phyloP scores from a whole-genome alignment of 2,797 vertebrate species.

The Cichlasoma orientale region DNA sequence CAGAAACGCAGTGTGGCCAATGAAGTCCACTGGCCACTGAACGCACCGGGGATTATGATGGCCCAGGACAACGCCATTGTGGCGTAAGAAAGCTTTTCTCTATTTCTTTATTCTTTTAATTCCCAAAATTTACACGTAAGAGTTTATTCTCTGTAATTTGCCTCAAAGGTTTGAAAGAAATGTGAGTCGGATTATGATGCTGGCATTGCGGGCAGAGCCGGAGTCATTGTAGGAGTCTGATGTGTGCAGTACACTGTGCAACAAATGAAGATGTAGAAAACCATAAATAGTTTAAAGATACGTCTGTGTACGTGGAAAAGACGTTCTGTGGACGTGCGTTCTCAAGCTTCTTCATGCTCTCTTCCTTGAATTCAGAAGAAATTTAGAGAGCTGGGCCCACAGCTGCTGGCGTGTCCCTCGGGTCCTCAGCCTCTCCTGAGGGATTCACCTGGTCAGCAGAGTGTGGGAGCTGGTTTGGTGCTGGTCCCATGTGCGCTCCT shows the following conservation, averaged over 20 bases:
- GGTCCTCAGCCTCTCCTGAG: not conserved
- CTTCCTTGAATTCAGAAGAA: not conserved
- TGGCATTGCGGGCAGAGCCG: too few species aligned
- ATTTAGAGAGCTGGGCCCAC: not conserved
- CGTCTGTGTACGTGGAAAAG: too few species aligned
- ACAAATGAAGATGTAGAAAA: too few species aligned
- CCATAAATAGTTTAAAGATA: too few species aligned
- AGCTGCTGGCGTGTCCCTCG: not conserved
- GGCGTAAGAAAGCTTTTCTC: constrained; percentile 75
- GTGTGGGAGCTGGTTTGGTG: not conserved
- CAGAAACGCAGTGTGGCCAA: constrained; percentile 89
- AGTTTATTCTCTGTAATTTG: not conserved
- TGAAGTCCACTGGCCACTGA: constrained; percentile 89
- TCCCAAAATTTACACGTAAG: not conserved
- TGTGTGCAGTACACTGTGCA: too few species aligned
- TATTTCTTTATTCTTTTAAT: not conserved
- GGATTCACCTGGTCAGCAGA: not conserved
- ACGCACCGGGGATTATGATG: constrained; percentile 84
- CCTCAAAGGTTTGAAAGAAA: not conserved
- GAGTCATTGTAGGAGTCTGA: too few species aligned
- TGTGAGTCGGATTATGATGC: not conserved
- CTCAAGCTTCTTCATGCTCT: not conserved
- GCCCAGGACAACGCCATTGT: constrained; percentile 90
- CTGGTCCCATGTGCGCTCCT: not conserved
- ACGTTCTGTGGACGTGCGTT: too few species aligned